These are phyloP conservation scores for Pasiphila rectangulata DNA, from an alignment of 2,888 invertebrate genomes.

Conservation along the genomic window DNA sequence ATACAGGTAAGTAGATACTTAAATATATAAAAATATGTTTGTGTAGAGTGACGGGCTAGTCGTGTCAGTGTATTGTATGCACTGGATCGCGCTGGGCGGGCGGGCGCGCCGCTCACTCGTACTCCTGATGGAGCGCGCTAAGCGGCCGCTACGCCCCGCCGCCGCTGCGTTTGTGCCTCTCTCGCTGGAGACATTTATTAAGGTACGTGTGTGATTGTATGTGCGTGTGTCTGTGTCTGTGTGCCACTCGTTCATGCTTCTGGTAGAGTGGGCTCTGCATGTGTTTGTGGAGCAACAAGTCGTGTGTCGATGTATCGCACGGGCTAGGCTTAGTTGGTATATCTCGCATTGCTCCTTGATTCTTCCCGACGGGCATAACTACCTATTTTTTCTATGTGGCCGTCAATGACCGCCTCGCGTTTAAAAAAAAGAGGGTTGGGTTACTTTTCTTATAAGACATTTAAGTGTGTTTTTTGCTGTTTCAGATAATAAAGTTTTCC, in stretches of 20 bases:
- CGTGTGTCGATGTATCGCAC: too few species aligned
- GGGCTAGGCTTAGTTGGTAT: too few species aligned
- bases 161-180: conserved; percentile 74
- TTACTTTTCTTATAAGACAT: too few species aligned
- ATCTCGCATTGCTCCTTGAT: too few species aligned
- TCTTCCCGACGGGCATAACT: too few species aligned
- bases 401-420: neutral
- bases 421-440: too few species aligned
- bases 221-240: too few species aligned
- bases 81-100: conserved; percentile 48
- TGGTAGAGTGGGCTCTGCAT: too few species aligned
- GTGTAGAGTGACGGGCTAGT: conserved; percentile 65
- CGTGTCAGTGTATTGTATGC: conserved; percentile 62
- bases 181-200: conserved; percentile 73
- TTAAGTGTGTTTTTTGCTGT: conserved; percentile 26
- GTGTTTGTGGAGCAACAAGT: too few species aligned
- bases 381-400: too few species aligned
- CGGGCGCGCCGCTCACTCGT: conserved; percentile 55
- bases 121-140: conserved; percentile 68
- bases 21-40: neutral
- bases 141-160: conserved; percentile 68
- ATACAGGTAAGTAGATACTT: too few species aligned
- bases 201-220: conserved; percentile 45
- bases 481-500: conserved; percentile 69
- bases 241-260: too few species aligned